phyloP scores from a whole-genome alignment of 2,888 invertebrate genomes.

The Chrysolina americana region DNA sequence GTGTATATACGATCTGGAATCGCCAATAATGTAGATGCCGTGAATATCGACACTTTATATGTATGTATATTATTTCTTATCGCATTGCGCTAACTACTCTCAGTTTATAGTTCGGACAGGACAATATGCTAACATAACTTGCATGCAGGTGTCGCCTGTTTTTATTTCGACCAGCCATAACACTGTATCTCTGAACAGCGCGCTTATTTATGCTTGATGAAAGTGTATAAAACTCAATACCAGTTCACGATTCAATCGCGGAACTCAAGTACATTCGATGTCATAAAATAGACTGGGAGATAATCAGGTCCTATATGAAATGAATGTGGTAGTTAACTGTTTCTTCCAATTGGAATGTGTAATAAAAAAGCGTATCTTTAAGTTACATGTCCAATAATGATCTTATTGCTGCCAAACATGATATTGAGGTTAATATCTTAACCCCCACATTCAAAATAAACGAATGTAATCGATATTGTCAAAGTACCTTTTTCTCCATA shows the following conservation, averaged over 20 bases:
- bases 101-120: constrained; percentile 38
- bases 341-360: no score
- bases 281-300: neutral
- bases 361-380: no score
- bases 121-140: constrained; percentile 42
- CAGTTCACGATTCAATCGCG: constrained; percentile 19
- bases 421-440: no score
- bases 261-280: neutral
- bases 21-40: constrained; percentile 25
- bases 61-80: constrained; percentile 40
- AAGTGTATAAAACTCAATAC: constrained; percentile 68
- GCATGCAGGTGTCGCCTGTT: constrained; percentile 41
- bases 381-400: no score
- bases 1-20: constrained; percentile 14
- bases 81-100: constrained; percentile 32
- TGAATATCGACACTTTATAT: constrained; percentile 32
- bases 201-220: constrained; percentile 12
- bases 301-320: neutral
- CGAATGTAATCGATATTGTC: no score
- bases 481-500: no score
- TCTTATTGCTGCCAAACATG: no score
- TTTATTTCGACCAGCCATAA: constrained; percentile 31
- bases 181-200: constrained; percentile 36
- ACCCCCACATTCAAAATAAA: no score
- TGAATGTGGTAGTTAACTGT: neutral